These are phyloP conservation scores for Parasteatoda tepidariorum DNA, from an alignment of 1,140 invertebrate genomes.

Conservation along the genomic window DNA sequence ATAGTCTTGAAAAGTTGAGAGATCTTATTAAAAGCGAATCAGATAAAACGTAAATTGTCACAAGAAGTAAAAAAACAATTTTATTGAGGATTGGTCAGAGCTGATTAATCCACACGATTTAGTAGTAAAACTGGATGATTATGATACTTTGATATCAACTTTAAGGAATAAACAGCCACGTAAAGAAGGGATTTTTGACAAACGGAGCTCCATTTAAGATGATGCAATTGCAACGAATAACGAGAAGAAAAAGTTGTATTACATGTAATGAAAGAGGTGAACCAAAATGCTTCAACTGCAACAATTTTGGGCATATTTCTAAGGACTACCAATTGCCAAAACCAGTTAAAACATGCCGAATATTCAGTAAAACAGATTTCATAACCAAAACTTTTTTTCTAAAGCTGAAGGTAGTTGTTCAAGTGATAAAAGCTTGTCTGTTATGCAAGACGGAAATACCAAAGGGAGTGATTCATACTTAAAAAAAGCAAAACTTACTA, in stretches of 20 bases:
- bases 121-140: not conserved
- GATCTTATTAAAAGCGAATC: not conserved
- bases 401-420: not conserved
- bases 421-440: not conserved
- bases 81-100: not conserved
- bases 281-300: not conserved
- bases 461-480: not conserved
- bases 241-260: not conserved
- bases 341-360: not conserved
- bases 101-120: not conserved
- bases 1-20: conserved; percentile 10
- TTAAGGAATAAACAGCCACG: not conserved
- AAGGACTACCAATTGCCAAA: not conserved
- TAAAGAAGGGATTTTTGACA: not conserved
- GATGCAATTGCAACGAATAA: not conserved
- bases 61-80: not conserved
- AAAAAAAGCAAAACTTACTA: not conserved
- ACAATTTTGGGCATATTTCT: not conserved
- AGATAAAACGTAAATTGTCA: conserved; percentile 1
- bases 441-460: not conserved
- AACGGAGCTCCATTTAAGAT: not conserved
- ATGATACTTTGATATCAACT: not conserved
- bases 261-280: not conserved
- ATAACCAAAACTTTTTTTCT: not conserved
- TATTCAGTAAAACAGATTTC: not conserved